phyloP scores from a whole-genome alignment of 2,797 vertebrate species.

The Eulemur albifrons region DNA sequence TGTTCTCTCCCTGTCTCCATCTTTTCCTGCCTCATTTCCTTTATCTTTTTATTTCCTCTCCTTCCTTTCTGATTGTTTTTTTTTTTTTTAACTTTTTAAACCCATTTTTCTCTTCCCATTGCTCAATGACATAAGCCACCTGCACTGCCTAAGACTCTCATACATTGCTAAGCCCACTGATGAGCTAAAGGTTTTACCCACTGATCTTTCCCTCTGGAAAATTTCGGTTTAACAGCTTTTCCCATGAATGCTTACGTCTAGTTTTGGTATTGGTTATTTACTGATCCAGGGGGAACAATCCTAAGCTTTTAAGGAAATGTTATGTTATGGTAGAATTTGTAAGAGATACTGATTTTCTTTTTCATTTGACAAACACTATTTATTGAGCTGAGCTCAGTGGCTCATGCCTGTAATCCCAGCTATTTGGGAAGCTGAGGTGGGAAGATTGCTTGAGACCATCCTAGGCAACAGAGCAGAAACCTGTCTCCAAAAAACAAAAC shows the following conservation, averaged over 20 bases:
- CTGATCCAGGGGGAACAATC: neutral
- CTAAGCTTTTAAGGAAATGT: neutral
- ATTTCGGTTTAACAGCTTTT: neutral
- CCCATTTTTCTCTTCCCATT: neutral
- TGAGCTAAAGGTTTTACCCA: neutral
- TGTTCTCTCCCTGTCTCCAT: neutral
- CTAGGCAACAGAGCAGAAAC: neutral
- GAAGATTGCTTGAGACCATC: neutral
- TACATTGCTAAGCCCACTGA: neutral
- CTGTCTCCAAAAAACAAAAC: neutral
- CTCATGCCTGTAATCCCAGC: neutral
- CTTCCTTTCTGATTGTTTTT: neutral
- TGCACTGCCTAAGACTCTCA: neutral
- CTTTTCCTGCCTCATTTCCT: neutral
- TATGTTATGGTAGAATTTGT: neutral
- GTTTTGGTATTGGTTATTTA: neutral
- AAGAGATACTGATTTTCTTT: neutral
- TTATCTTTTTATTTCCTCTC: neutral
- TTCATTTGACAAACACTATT: neutral
- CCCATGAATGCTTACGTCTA: neutral
- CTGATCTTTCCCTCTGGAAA: neutral
- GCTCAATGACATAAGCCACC: neutral
- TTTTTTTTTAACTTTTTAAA: slow-evolving; percentile 7
- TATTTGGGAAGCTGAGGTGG: neutral
- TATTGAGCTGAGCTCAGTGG: neutral